Evolutionary conservation across 2,113 vertebrate genomes (phyloP).

Genomic region (Ramphastos sulfuratus): DNA sequence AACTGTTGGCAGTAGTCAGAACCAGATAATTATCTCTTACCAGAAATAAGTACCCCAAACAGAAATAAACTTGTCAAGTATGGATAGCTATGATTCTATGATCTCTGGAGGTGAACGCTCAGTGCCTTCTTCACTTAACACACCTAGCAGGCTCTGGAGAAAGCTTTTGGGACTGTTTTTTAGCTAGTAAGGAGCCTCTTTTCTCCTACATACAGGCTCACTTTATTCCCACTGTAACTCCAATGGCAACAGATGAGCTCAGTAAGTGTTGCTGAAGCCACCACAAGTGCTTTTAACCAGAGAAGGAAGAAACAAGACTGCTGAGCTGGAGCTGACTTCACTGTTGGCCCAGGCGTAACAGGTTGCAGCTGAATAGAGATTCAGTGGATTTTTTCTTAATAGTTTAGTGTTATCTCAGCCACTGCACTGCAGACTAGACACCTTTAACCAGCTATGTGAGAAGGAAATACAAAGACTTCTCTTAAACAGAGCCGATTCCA

Average conservation of each 20-base stretch:
- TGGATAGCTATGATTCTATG: neutral
- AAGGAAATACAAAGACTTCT: neutral
- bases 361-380: neutral
- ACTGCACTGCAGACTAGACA: neutral
- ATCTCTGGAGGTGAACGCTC: neutral
- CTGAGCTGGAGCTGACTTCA: neutral
- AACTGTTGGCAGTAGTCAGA: neutral
- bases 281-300: neutral
- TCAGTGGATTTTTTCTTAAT: neutral
- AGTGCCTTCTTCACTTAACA: neutral
- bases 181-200: neutral
- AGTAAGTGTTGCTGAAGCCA: neutral
- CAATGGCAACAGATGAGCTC: neutral
- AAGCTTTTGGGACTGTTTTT: neutral
- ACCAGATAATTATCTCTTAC: neutral
- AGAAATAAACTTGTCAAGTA: neutral
- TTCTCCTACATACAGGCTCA: neutral
- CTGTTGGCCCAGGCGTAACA: neutral
- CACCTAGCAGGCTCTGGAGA: neutral
- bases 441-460: neutral
- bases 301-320: neutral
- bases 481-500: neutral
- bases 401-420: neutral
- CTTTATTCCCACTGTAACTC: neutral
- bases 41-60: neutral